Evolutionary conservation across 2,797 vertebrate genomes (phyloP).

Genomic region (Denticeps clupeoides): DNA sequence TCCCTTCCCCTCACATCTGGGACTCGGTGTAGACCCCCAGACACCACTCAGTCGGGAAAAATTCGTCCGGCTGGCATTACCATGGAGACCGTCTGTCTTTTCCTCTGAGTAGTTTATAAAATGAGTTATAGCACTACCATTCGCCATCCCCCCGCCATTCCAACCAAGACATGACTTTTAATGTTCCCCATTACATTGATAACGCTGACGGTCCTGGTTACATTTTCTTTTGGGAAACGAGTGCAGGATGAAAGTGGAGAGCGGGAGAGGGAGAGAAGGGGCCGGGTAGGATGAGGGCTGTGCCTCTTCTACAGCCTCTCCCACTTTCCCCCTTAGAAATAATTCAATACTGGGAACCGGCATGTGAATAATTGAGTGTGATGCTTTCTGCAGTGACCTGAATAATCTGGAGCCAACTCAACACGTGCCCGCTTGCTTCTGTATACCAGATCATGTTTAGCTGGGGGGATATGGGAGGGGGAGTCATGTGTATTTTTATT

Average conservation of each 20-base stretch:
- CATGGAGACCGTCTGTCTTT: conserved; percentile 53
- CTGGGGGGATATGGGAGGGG: not conserved
- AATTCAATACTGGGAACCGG: conserved; percentile 63
- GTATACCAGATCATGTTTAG: too few relatives aligned
- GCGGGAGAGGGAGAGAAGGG: not conserved
- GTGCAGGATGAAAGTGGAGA: too few relatives aligned
- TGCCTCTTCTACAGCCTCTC: conserved; percentile 52
- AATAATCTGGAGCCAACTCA: conserved; percentile 65
- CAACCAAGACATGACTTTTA: too few relatives aligned
- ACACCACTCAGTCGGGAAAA: conserved; percentile 47
- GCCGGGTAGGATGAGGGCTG: too few relatives aligned
- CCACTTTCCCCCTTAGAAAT: conserved; percentile 62
- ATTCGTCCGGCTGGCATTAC: conserved; percentile 47
- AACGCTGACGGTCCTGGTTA: too few relatives aligned
- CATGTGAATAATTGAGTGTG: conserved; percentile 60
- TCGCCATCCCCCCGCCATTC: too few relatives aligned
- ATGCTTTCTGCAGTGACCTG: conserved; percentile 72
- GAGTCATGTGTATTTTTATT: not conserved
- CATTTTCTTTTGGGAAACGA: too few relatives aligned
- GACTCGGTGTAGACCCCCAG: conserved; percentile 36
- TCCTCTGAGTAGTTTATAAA: too few relatives aligned
- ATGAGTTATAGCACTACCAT: too few relatives aligned
- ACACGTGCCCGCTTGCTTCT: too few relatives aligned
- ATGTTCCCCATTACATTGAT: too few relatives aligned
- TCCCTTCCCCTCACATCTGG: conserved; percentile 21